These are phyloP conservation scores for Polydrusus tereticollis DNA, from an alignment of 2,888 invertebrate species.

Conservation along the genomic window DNA sequence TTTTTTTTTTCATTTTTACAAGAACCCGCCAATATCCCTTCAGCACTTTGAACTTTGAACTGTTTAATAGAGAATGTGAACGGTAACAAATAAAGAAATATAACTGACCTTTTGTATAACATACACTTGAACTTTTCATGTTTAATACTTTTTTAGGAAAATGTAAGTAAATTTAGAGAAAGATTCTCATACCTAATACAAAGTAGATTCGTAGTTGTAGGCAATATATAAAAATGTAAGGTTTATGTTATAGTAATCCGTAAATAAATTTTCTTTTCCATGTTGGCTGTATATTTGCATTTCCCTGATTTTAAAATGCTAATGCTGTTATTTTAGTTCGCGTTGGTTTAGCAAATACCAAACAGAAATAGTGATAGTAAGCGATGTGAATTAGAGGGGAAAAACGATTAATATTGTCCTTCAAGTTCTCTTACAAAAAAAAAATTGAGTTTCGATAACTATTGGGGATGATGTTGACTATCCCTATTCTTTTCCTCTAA, in stretches of 20 bases:
- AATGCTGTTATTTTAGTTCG: background rate
- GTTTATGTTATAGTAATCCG: constrained; percentile 11
- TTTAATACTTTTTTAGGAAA: constrained; percentile 30
- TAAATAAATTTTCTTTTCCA: constrained; percentile 6
- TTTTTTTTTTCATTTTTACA: background rate
- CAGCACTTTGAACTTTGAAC: background rate
- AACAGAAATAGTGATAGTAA: background rate
- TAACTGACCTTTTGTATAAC: constrained; percentile 15
- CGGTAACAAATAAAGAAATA: constrained; percentile 9
- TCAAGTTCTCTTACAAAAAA: too few species aligned
- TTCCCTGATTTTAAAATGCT: background rate
- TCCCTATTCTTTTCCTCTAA: too few species aligned
- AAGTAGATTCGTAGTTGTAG: constrained; percentile 10
- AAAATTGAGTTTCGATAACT: too few species aligned
- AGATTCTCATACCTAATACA: background rate
- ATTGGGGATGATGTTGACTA: too few species aligned
- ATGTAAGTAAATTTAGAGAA: constrained; percentile 23
- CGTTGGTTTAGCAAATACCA: background rate
- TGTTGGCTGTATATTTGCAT: constrained; percentile 36
- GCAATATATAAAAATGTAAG: constrained; percentile 6
- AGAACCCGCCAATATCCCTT: background rate
- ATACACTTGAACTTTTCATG: constrained; percentile 13
- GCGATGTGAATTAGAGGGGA: too few species aligned
- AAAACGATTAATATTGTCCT: too few species aligned
- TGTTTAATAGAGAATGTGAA: background rate